These are phyloP conservation scores for Todiramphus saurophagus DNA, from an alignment of 2,113 vertebrate species.

Conservation along the genomic window DNA sequence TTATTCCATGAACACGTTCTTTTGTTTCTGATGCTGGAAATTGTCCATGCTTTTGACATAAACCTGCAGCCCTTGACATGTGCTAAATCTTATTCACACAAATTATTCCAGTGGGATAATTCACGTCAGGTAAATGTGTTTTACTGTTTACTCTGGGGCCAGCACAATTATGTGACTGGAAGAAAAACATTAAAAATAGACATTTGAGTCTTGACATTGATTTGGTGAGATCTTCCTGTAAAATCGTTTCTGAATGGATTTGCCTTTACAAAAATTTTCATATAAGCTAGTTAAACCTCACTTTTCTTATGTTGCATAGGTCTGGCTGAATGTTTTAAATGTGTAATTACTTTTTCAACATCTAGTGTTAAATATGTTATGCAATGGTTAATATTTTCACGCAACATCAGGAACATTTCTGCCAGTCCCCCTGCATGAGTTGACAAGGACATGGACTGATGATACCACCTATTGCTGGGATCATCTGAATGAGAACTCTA, in stretches of 20 bases:
- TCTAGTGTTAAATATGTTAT: neutral
- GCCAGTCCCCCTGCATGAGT: neutral
- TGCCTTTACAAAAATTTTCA: neutral
- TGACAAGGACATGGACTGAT: neutral
- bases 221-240: neutral
- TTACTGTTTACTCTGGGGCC: neutral
- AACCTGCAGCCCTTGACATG: neutral
- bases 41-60: conserved; percentile 45
- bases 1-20: neutral
- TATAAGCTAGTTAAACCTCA: neutral
- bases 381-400: neutral
- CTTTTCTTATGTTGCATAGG: neutral
- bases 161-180: neutral
- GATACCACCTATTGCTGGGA: neutral
- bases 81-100: neutral
- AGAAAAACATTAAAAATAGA: conserved; percentile 26
- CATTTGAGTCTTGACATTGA: neutral
- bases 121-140: neutral
- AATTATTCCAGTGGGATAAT: conserved; percentile 39
- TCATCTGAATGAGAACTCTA: neutral
- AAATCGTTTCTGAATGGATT: neutral
- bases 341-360: neutral
- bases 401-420: neutral
- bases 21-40: conserved; percentile 61
- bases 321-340: neutral